Evolutionary conservation across 2,888 invertebrate species (phyloP).

Genomic region (Trissonchulus sp.): DNA sequence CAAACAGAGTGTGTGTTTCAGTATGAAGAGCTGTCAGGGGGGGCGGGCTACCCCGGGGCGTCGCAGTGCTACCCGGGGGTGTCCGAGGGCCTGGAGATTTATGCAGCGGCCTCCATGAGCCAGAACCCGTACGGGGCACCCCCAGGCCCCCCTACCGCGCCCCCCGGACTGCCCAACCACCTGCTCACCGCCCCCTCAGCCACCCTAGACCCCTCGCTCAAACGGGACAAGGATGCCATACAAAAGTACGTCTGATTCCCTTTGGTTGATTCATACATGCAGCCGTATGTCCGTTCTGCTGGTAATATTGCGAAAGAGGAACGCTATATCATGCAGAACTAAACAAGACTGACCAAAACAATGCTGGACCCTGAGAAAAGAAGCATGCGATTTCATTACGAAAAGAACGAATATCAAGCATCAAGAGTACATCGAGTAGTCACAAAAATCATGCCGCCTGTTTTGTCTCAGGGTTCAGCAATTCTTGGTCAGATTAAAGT

Average conservation of each 20-base stretch:
- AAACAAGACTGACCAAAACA: no score
- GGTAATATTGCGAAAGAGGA: no score
- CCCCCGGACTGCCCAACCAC: constrained; percentile 3
- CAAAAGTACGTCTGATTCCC: constrained; percentile 27
- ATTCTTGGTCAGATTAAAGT: no score
- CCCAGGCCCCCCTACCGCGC: neutral
- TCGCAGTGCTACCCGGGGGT: neutral
- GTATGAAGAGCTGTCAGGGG: neutral
- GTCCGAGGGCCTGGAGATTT: neutral
- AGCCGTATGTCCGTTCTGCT: neutral
- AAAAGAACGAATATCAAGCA: no score
- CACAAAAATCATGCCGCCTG: no score
- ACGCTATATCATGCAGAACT: no score
- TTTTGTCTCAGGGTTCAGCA: no score
- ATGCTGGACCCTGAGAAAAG: no score
- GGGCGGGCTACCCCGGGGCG: neutral
- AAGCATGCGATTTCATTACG: no score
- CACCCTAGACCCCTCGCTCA: constrained; percentile 32
- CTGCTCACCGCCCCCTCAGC: neutral
- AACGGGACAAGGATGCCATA: constrained; percentile 46
- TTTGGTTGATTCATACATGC: no score
- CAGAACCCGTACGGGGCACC: neutral
- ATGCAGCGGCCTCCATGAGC: constrained; percentile 13
- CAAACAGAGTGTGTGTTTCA: no score
- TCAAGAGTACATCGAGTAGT: no score